Evolutionary conservation across 2,888 invertebrate genomes (phyloP).

Genomic region (Pristionchus arcanus): DNA sequence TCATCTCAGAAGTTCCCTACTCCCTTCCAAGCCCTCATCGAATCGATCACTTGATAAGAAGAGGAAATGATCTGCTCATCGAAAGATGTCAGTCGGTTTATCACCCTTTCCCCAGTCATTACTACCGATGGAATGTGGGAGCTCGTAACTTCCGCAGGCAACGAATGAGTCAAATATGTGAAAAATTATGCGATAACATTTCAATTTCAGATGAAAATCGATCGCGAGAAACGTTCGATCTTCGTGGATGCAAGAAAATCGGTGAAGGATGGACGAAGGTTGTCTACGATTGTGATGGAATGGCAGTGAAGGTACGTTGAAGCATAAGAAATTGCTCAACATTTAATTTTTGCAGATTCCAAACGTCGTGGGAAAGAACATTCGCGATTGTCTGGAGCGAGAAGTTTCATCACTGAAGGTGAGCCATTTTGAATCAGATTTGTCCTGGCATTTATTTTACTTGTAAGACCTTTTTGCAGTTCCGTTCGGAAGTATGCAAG

Average conservation of each 20-base stretch:
- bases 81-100: slow-evolving; percentile 8
- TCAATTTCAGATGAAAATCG: neutral
- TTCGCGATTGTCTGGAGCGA: slow-evolving; percentile 9
- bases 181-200: neutral
- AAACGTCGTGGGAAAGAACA: neutral
- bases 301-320: slow-evolving; percentile 29
- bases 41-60: slow-evolving; percentile 28
- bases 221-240: neutral
- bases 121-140: neutral
- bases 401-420: neutral
- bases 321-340: neutral
- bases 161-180: neutral
- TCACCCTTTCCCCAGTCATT: neutral
- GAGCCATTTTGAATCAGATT: too few relatives aligned
- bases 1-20: neutral
- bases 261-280: slow-evolving; percentile 53
- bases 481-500: neutral
- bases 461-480: neutral
- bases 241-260: slow-evolving; percentile 3
- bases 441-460: too few relatives aligned
- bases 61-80: neutral
- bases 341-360: neutral
- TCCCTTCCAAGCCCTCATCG: neutral
- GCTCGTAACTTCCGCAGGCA: neutral
- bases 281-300: slow-evolving; percentile 30